These are phyloP conservation scores for Arizona elegans DNA, from an alignment of 2,113 vertebrate species.

Conservation along the genomic window DNA sequence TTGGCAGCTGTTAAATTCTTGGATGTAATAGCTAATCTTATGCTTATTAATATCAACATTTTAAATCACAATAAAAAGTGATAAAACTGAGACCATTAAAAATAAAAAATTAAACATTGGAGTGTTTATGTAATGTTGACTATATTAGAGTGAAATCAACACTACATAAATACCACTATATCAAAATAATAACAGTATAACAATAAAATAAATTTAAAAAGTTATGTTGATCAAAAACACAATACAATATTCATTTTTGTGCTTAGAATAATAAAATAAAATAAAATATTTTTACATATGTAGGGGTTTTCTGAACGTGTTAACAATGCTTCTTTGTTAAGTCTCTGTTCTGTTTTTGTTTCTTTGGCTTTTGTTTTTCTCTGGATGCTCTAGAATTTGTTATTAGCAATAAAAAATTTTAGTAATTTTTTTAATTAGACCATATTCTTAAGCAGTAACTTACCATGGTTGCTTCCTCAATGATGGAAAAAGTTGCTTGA, in stretches of 20 bases:
- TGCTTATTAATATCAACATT: not conserved
- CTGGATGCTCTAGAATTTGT: not conserved
- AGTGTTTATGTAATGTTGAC: not conserved
- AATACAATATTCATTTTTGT: not conserved
- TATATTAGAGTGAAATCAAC: not conserved
- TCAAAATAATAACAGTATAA: not conserved
- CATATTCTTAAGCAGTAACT: conserved; percentile 46
- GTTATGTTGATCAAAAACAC: not conserved
- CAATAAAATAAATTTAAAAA: not conserved
- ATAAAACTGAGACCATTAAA: not conserved
- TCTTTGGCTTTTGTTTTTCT: not conserved
- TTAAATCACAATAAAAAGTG: not conserved
- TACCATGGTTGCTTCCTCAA: conserved; percentile 97
- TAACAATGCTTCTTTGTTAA: not conserved
- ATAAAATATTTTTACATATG: not conserved
- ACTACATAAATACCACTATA: not conserved
- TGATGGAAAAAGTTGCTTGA: conserved; percentile 90
- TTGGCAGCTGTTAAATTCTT: not conserved
- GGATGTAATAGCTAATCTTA: not conserved
- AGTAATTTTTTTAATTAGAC: not conserved
- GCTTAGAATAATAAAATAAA: not conserved
- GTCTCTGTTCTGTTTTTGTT: not conserved
- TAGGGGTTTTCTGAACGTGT: not conserved
- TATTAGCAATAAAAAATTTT: not conserved
- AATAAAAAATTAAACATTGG: not conserved